Conservation (phyloP, 2,113 vertebrate genomes). For the Myotis lucifugus region DNA sequence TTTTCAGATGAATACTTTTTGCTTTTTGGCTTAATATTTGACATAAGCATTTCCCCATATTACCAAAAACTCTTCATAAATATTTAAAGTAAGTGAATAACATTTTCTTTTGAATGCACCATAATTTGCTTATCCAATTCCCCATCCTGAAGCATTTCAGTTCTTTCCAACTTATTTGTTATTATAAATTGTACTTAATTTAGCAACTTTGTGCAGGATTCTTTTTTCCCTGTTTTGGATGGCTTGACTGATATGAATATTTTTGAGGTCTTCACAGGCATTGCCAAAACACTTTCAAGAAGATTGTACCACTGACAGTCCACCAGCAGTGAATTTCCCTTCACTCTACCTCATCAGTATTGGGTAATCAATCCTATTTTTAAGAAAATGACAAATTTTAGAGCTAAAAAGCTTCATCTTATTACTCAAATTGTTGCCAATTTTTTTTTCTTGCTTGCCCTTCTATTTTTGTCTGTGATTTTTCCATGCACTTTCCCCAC, state of each 20-base stretch:
- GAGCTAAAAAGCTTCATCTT: not conserved
- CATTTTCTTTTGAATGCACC: constrained; percentile 41
- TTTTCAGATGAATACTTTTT: constrained; percentile 8
- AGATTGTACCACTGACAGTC: constrained; percentile 39
- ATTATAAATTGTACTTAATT: constrained; percentile 32
- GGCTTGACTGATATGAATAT: constrained; percentile 28
- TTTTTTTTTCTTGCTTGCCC: not conserved
- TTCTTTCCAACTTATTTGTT: constrained; percentile 53
- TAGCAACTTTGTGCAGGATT: not conserved
- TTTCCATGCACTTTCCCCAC: not conserved
- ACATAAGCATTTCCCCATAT: constrained; percentile 37
- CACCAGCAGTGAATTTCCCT: not conserved
- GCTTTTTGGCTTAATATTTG: constrained; percentile 58
- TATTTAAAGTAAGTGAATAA: constrained; percentile 37
- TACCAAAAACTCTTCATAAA: constrained; percentile 52
- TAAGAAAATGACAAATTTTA: constrained; percentile 59
- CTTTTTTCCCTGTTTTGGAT: constrained; percentile 33
- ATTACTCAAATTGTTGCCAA: constrained; percentile 32
- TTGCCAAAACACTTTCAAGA: constrained; percentile 54
- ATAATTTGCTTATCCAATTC: constrained; percentile 28
- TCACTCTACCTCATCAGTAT: constrained; percentile 4
- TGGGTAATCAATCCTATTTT: constrained; percentile 35
- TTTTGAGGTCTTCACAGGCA: constrained; percentile 34
- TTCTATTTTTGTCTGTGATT: constrained; percentile 9
- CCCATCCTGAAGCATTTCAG: constrained; percentile 12